These are phyloP conservation scores for Goniozus legneri DNA, from an alignment of 1,140 invertebrate species.

Conservation along the genomic window DNA sequence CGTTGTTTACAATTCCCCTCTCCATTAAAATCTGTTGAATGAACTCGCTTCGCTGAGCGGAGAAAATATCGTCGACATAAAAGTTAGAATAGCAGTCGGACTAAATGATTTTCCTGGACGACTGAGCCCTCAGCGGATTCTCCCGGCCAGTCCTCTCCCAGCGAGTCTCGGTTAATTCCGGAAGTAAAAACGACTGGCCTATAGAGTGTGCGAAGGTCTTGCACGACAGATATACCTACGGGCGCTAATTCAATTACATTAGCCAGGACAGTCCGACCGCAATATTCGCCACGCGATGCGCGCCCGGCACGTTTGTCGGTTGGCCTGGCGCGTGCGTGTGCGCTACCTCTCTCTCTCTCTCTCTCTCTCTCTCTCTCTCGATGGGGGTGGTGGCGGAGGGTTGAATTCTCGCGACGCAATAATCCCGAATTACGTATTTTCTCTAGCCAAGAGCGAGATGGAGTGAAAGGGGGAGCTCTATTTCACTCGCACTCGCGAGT, in stretches of 20 bases:
- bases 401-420: slow-evolving; percentile 21
- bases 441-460: background rate
- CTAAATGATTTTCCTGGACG: too few relatives aligned
- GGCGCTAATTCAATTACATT: slow-evolving; percentile 15
- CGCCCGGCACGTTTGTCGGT: too few relatives aligned
- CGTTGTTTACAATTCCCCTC: too few relatives aligned
- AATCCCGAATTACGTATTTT: slow-evolving; percentile 28
- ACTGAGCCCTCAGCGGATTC: background rate
- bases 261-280: slow-evolving; percentile 13
- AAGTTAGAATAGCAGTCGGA: too few relatives aligned
- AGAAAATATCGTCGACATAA: too few relatives aligned
- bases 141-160: background rate
- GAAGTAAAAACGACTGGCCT: background rate
- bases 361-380: background rate
- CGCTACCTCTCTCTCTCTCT: too few relatives aligned
- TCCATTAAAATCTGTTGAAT: too few relatives aligned
- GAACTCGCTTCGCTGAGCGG: too few relatives aligned
- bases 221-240: background rate
- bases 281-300: too few relatives aligned
- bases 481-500: slow-evolving; percentile 15
- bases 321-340: too few relatives aligned
- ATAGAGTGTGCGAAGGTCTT: background rate
- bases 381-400: slow-evolving; percentile 4
- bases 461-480: background rate
- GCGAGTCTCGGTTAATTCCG: background rate